Base-by-base conservation (phyloP, 2,888 invertebrate genomes). In the Steromphala cineraria region DNA sequence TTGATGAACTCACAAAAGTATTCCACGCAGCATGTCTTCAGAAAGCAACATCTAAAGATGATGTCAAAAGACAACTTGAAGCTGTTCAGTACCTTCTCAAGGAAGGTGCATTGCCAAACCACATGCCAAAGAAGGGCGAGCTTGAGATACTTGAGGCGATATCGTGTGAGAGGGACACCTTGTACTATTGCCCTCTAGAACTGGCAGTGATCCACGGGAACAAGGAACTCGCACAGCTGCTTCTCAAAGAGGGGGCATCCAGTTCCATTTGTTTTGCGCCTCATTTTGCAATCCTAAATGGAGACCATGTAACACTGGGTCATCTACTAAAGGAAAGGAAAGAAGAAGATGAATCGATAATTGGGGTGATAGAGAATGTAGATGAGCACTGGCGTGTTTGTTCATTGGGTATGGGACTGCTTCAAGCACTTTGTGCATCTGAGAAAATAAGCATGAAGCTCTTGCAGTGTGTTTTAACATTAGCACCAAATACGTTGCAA, bases 241-340 rank as follows among this genome's bases (percentile, higher is more conserved):
- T 83, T 10, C 36, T 83, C 19, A 67, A 62, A 21, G 31, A 74
- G 21, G 79, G 78, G 1, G 83, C 83, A 7, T 82, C 83, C 13
- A 67, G 79, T 17, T 79, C 79, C 19, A 82, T 80, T n/a, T 83
- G 78, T n/a, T 83, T 83, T 78, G 83, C 83, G 13, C 74, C 82
- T 8, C 83, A 83, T 71, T 24, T 83, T 28, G 81, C 83, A 28
- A 78, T 79, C 10, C 2, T 76, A 10, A 53, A 75, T 21, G 82
- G 83, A 0, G 36, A 82, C 36, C 2, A 56, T 36, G 67, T 71
- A 13, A 79, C 82, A 17, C 13, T 77, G 53, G 55, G 77, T 8
- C 56, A 40, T 19, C 53, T 83, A 52, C 19, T 83, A 8, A 80
- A 36, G 0, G 80, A 75, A 15, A 79, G 81, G 80, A 80, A 78